These are phyloP conservation scores for Nothoprocta pentlandii DNA, from an alignment of 2,113 vertebrate genomes.

Conservation along the genomic window DNA sequence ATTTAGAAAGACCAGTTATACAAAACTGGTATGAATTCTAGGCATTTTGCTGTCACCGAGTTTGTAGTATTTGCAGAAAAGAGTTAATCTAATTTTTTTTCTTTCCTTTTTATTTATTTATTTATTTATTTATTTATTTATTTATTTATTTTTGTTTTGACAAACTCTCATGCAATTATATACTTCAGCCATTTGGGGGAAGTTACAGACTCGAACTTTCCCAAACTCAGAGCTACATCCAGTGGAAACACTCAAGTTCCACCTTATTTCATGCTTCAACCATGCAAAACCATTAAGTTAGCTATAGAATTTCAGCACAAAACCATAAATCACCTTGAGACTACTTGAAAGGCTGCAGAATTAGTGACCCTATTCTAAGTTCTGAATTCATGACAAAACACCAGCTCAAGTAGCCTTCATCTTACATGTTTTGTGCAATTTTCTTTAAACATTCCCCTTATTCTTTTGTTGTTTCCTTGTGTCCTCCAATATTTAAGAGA, in stretches of 20 bases:
- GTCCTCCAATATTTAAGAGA: background rate
- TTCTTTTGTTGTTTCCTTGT: background rate
- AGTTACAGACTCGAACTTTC: background rate
- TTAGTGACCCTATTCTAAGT: slow-evolving; percentile 46
- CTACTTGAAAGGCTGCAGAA: slow-evolving; percentile 11
- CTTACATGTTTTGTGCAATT: background rate
- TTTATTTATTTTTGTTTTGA: background rate
- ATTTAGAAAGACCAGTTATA: background rate
- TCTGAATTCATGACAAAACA: slow-evolving; percentile 17
- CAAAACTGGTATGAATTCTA: background rate
- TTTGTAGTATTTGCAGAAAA: background rate
- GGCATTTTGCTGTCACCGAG: background rate
- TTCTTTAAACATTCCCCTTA: background rate
- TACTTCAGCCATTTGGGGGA: background rate
- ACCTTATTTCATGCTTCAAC: slow-evolving; percentile 60
- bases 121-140: too few relatives aligned
- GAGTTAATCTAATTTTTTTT: background rate
- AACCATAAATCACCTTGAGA: slow-evolving; percentile 44
- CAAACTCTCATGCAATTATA: background rate
- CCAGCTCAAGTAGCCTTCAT: slow-evolving; percentile 26
- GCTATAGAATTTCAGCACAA: slow-evolving; percentile 38
- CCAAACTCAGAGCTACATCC: background rate
- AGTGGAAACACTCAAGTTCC: slow-evolving; percentile 22
- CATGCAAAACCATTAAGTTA: slow-evolving; percentile 55
- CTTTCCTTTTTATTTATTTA: too few relatives aligned